These are phyloP conservation scores for Meloidogyne hapla DNA, from an alignment of 1,140 invertebrate genomes.

Conservation along the genomic window DNA sequence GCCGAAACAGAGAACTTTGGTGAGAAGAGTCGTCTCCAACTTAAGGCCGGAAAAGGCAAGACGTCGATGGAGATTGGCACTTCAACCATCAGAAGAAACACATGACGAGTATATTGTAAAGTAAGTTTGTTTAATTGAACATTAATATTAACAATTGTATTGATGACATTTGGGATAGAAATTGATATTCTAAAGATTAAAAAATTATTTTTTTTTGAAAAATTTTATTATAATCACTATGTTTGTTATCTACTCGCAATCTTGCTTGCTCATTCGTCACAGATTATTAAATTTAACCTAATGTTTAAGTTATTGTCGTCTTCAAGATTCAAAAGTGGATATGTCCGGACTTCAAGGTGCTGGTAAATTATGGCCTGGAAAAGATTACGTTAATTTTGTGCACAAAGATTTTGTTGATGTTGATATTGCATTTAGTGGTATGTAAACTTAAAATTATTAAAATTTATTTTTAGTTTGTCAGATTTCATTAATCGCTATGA, in stretches of 20 bases:
- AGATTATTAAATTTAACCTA: too few species aligned
- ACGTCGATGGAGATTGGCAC: slow-evolving; percentile 57
- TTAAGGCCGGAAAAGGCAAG: slow-evolving; percentile 52
- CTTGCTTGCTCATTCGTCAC: too few species aligned
- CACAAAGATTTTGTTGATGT: slow-evolving; percentile 92
- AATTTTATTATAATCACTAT: too few species aligned
- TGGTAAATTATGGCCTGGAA: slow-evolving; percentile 87
- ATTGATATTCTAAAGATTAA: too few species aligned
- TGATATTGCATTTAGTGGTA: slow-evolving; percentile 81
- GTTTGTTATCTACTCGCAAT: too few species aligned
- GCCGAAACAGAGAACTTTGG: slow-evolving; percentile 41
- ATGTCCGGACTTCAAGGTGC: slow-evolving; percentile 58
- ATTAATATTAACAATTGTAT: background rate
- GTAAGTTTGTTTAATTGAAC: background rate
- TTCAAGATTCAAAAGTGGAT: slow-evolving; percentile 50
- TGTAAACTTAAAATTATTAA: slow-evolving; percentile 46
- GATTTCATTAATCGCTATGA: slow-evolving; percentile 82
- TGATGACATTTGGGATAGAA: background rate
- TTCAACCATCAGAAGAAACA: slow-evolving; percentile 53
- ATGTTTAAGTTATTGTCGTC: slow-evolving; percentile 39
- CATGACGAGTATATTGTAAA: slow-evolving; percentile 60
- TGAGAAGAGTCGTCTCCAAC: slow-evolving; percentile 55
- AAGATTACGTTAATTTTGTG: slow-evolving; percentile 96
- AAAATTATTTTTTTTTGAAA: too few species aligned
- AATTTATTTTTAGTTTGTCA: slow-evolving; percentile 58